Evolutionary conservation across 2,888 invertebrate genomes (phyloP), one percentile per base, ranked within the genome.

Genomic region (Laspeyria flexula): DNA sequence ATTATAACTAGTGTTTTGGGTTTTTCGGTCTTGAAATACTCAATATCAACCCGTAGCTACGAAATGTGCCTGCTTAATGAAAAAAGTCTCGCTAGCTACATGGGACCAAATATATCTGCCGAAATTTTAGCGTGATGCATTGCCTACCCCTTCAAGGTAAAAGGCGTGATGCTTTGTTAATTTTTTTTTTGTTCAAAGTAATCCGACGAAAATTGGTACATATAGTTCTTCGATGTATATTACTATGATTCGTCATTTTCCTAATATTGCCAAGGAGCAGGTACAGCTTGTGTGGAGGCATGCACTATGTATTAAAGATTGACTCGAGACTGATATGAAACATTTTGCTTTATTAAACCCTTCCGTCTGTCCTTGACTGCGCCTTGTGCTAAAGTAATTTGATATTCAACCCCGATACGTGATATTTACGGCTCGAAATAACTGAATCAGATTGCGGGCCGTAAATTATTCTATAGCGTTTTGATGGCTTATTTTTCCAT

Each of bases 241-340:
- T 25, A 7, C 4, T 7, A 7, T 3, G 5, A 2, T 21, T 21
- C 5, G 5, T 21, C 2, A 33, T 40, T 12, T 46, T 40, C 11
- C n/a, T 65, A 65, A 59, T 63, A 55, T 62, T 65, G 62, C 60
- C 59, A 58, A 45, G 53, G 57, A 42, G n/a, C n/a, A n/a, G n/a
- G 44, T 52, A 29, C 43, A 47, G 79, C 79, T 77, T 76, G 45
- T 45, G 51, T 47, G 60, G 56, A 52, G 45, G 79, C 73, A 73
- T 77, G 76, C 48, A 47, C 53, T 51, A 43, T n/a, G n/a, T n/a
- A n/a, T 44, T 56, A 31, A 16, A 34, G 21, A 18, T 55, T 55
- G 58, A 46, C 40, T 56, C 60, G 44, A 35, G 16, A 40, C 37
- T 40, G 44, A 43, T 49, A 48, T 62, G 71, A 52, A 53, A 68